A percentile compares a stretch with the other conserved stretches of the same genome.
Conservation (phyloP, 2,113 vertebrate species). For the Halcyon senegalensis region DNA sequence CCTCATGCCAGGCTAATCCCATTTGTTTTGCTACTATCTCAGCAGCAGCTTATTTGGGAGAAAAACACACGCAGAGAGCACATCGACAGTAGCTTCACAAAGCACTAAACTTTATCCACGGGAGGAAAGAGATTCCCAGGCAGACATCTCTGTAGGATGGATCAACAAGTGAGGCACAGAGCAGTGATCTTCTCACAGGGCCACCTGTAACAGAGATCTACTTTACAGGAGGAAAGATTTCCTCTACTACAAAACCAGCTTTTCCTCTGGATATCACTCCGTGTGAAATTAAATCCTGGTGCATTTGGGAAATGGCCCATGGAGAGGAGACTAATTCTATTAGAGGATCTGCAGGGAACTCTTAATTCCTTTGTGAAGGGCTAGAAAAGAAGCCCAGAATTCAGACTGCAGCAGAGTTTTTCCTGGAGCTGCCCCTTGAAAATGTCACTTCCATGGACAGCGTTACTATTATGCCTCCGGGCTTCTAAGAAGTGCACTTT, state of each 20-base stretch:
- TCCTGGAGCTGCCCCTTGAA: not conserved
- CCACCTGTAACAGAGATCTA: not conserved
- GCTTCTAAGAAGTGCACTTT: not conserved
- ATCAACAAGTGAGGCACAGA: not conserved
- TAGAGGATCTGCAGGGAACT: not conserved
- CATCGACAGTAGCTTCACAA: not conserved
- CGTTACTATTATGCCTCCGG: not conserved
- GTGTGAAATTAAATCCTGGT: conserved; percentile 45
- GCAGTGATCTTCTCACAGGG: not conserved
- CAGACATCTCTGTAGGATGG: not conserved
- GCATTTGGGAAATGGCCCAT: conserved; percentile 16
- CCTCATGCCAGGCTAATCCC: not conserved
- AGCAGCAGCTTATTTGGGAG: not conserved
- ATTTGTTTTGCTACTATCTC: not conserved
- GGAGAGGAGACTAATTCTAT: conserved; percentile 33
- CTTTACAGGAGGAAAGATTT: not conserved
- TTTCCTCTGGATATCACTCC: not conserved
- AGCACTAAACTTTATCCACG: not conserved
- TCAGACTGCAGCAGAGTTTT: not conserved
- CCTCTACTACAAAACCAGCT: not conserved
- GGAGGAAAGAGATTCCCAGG: not conserved
- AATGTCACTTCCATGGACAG: not conserved
- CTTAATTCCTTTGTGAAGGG: not conserved
- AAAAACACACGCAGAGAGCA: not conserved
- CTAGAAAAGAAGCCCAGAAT: not conserved